Evolutionary conservation across 2,113 vertebrate species (phyloP), one percentile per base, ranked within the genome.

Genomic region (Alosa alosa): DNA sequence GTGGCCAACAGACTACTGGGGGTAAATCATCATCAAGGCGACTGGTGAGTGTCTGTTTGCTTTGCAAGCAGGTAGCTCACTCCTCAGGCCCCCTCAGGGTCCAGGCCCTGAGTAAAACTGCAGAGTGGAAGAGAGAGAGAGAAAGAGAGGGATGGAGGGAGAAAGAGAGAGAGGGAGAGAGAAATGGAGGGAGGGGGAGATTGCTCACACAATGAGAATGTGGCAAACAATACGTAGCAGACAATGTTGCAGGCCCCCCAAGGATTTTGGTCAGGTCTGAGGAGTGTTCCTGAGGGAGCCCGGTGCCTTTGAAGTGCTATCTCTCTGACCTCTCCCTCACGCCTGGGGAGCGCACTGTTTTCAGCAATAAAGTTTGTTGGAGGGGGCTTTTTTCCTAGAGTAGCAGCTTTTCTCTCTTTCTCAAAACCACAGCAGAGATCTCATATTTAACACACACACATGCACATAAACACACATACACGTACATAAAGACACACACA

Each of bases 21-120:
- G 83, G 86, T 87, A 85, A 88, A 91, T 91, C 86, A 81, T 88
- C 85, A 90, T 91, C 82, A 90, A 47, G 84, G 84, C 89, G 83
- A 87, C 89, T 57, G 84, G 84, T 81, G 64, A 83, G 87, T 39
- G 6, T 86, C 85, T 86, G 84, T 91, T 91, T 64, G 81, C 75
- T 5, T 46, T 86, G 84, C 87, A 87, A 88, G 85, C 86, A 88
- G 89, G 84, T 90, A 85, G 86, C 91, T 89, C 87, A 85, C 86
- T 89, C 87, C 41, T 89, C 52, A 6, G 10, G 10, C 15, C 72
- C 72, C 72, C 15, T 3, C 4, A 78, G 72, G 72, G 72, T 39
- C 39, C 13, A 15, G 72, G 31, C 25, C 72, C 72, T 39, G 72
- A 78, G 72, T 78, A 5, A 78, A 78, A 78, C 25, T 78, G 72